Conservation (phyloP, 2,888 invertebrate genomes). For the Agonopterix subpropinquella region DNA sequence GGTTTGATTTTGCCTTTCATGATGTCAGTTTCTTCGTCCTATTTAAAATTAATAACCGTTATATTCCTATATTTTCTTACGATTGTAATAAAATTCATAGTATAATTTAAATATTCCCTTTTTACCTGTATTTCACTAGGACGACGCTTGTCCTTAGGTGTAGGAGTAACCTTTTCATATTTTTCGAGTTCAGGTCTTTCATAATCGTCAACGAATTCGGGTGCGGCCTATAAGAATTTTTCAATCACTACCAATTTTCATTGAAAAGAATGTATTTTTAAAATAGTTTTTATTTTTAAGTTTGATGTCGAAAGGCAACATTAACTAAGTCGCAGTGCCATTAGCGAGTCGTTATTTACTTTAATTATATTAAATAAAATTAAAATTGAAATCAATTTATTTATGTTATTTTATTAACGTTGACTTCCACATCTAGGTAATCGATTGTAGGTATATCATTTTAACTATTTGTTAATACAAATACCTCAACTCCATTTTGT, state of each 20-base stretch:
- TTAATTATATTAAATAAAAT: too few species aligned
- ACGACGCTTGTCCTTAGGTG: slow-evolving; percentile 59
- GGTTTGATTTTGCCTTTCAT: slow-evolving; percentile 68
- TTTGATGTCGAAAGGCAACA: too few species aligned
- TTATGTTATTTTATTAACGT: not conserved
- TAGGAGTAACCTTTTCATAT: slow-evolving; percentile 74
- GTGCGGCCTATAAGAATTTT: slow-evolving; percentile 42
- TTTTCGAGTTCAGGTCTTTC: slow-evolving; percentile 82
- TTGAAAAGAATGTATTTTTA: too few species aligned
- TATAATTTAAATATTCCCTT: not conserved
- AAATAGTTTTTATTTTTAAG: too few species aligned
- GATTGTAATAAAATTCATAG: not conserved
- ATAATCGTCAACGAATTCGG: slow-evolving; percentile 80
- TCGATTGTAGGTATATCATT: not conserved
- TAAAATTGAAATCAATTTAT: not conserved
- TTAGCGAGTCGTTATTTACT: too few species aligned
- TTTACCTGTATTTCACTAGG: slow-evolving; percentile 59
- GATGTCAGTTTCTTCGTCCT: slow-evolving; percentile 58
- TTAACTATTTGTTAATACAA: not conserved
- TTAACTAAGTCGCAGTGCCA: too few species aligned
- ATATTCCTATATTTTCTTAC: slow-evolving; percentile 1
- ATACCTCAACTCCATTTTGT: slow-evolving; percentile 60
- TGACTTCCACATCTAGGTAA: too few species aligned
- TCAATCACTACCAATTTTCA: not conserved
- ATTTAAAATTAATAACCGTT: slow-evolving; percentile 20